Evolutionary conservation across 2,888 invertebrate genomes (phyloP), one percentile per base, ranked within the genome.

Genomic region (Ormyrus nitidulus): DNA sequence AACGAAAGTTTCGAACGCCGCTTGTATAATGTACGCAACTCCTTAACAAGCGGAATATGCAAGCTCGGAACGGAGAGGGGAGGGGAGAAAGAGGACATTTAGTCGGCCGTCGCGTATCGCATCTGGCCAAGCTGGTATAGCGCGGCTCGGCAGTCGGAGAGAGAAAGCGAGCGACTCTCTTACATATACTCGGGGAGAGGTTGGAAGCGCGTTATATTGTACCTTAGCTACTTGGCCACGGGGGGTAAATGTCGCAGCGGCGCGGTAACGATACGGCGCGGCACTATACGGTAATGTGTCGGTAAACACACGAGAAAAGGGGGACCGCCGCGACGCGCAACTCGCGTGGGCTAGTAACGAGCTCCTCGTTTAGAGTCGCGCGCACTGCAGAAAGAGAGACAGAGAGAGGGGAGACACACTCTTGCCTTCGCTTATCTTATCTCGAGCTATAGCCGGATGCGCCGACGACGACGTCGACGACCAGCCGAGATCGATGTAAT

Each of bases 271-370:
- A 73, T 74, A 81, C 62, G 81, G 66, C 19, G 19, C 59, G 74
- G 61, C 75, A 79, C 73, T 79, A 81, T 83, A 84, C 84, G 83
- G 83, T 85, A 84, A 84, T 84, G 84, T 83, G 84, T 83, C 85
- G 84, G 84, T 84, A 85, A 85, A 80, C 80, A 81, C 81, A 82
- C 82, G 34, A 34, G 34, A 34, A 34, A 34, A 34, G 34, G 34
- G 34, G 34, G 34, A 81, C 81, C 76, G 75, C 79, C 77, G 19
- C 48, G n/a, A 10, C 51, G 49, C 69, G 19, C 34, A 46, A 8
- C 44, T 5, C 44, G n/a, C 11, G 44, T 69, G 46, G 46, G 56
- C 46, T 58, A 58, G 71, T 71, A 11, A 9, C 62, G 34, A 34
- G 34, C 34, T 34, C 34, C 34, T 34, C 34, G 34, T 34, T 34